Conservation (phyloP, 2,888 invertebrate species). For the Apamea anceps region DNA sequence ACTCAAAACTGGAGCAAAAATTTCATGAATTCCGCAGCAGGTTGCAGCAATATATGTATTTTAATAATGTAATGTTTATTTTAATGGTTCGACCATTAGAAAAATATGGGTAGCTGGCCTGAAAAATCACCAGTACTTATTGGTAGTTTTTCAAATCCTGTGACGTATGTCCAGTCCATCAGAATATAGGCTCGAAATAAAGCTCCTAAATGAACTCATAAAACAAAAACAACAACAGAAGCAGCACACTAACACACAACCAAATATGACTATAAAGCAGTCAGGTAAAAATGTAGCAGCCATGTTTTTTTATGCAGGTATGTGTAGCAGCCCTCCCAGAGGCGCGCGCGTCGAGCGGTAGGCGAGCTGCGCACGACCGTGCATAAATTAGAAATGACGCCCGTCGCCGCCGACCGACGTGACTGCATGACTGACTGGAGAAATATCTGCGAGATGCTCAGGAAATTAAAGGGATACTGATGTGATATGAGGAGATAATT, state of each 20-base stretch:
- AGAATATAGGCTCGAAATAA: slow-evolving; percentile 3
- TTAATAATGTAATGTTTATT: too few species aligned
- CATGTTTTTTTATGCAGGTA: slow-evolving; percentile 51
- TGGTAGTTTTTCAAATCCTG: not conserved
- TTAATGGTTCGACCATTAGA: not conserved
- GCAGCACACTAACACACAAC: slow-evolving; percentile 35
- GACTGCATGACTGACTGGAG: slow-evolving; percentile 62
- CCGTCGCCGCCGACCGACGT: slow-evolving; percentile 64
- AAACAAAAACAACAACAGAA: slow-evolving; percentile 18
- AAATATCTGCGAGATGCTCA: slow-evolving; percentile 50
- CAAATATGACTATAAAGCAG: slow-evolving; percentile 53
- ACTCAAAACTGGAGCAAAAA: not conserved
- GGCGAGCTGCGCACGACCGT: slow-evolving; percentile 81
- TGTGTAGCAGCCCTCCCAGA: slow-evolving; percentile 60
- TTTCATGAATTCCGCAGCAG: not conserved
- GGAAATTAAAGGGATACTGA: slow-evolving; percentile 38
- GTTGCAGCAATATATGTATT: not conserved
- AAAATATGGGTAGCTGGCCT: not conserved
- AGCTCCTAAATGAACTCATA: slow-evolving; percentile 17
- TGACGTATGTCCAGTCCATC: slow-evolving; percentile 10
- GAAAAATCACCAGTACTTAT: not conserved
- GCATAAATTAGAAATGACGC: slow-evolving; percentile 84
- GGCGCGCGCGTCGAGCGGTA: slow-evolving; percentile 71
- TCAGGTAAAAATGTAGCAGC: slow-evolving; percentile 54
- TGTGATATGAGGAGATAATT: slow-evolving; percentile 24